Base-by-base conservation (phyloP, 2,888 invertebrate genomes). In the Litoditis marina region DNA sequence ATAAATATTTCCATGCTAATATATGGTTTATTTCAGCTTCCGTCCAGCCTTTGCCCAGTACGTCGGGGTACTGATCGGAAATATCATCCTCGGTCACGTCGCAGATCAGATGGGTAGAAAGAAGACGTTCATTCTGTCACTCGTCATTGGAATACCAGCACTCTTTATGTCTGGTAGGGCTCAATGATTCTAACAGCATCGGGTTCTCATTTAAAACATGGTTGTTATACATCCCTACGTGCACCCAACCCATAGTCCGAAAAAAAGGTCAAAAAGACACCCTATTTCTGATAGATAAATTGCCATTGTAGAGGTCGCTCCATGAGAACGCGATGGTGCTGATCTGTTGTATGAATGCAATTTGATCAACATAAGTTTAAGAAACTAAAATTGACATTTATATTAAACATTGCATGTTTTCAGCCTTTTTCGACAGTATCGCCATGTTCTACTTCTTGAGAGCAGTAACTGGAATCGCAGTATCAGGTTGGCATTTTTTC, bases 31-130 rank as follows among this genome's bases (percentile, higher is more conserved):
- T 19, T 66, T 54, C 49, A 66, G 66, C 44, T 71, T 67, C 67
- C 69, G 73, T 13, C 73, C 73, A 25, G 73, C 73, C 1, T 73
- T 73, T 46, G 68, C 65, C 28, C 74, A 74, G 58, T 74, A 69
- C 58, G 60, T 69, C 16, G 74, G 74, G 39, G 71, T 73, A 7
- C 52, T 74, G 32, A 65, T 74, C 25, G 73, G 74, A 61, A 74
- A 73, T 31, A 66, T 74, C 31, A 52, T 69, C 46, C 64, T 73
- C 11, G 73, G 71, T 42, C 63, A 68, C 39, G 66, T 73, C 1
- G 68, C 74, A 42, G 74, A 72, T 60, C 60, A 57, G 44, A 68
- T 67, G 28, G 70, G 71, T 8, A 39, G 69, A n/a, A 54, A 65
- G 44, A 74, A 70, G 64, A 71, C 70, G 27, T 68, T 71, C 61